phyloP scores from a whole-genome alignment of 1,140 invertebrate genomes.

The Neodiprion virginianus region DNA sequence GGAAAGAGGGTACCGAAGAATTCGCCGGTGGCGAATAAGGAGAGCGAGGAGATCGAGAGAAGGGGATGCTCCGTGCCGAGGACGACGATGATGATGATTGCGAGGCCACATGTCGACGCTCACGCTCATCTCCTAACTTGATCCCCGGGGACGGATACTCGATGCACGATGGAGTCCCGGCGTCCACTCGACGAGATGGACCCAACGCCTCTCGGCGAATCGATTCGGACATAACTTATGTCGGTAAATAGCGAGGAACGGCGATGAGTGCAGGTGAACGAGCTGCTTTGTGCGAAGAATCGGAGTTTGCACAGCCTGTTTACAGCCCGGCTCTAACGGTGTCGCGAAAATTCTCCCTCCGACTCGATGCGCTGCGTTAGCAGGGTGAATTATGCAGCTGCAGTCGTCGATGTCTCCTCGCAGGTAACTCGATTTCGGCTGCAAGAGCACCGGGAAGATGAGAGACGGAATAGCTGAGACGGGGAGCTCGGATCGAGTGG shows the following conservation, averaged over 20 bases:
- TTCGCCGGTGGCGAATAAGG: too few relatives aligned
- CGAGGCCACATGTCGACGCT: conserved; percentile 46
- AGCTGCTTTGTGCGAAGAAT: neutral
- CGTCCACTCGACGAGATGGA: conserved; percentile 40
- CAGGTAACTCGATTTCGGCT: conserved; percentile 45
- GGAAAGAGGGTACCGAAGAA: neutral
- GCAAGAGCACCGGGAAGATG: conserved; percentile 20
- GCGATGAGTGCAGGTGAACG: conserved; percentile 21
- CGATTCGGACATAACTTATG: conserved; percentile 53
- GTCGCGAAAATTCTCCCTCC: neutral
- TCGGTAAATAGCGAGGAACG: conserved; percentile 50
- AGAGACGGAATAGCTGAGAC: conserved; percentile 36
- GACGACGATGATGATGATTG: conserved; percentile 46
- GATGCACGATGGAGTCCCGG: conserved; percentile 39
- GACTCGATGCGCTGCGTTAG: conserved; percentile 27
- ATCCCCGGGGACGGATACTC: conserved; percentile 31
- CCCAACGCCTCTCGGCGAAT: conserved; percentile 48
- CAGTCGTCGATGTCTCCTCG: conserved; percentile 42
- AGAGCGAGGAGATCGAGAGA: neutral
- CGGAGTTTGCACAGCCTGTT: conserved; percentile 38
- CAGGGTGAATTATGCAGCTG: conserved; percentile 46
- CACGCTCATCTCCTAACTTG: conserved; percentile 39
- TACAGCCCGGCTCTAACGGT: neutral
- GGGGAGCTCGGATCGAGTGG: neutral
- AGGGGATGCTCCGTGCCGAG: neutral